phyloP scores from a whole-genome alignment of 2,888 invertebrate species.

The Portevinia maculata region DNA sequence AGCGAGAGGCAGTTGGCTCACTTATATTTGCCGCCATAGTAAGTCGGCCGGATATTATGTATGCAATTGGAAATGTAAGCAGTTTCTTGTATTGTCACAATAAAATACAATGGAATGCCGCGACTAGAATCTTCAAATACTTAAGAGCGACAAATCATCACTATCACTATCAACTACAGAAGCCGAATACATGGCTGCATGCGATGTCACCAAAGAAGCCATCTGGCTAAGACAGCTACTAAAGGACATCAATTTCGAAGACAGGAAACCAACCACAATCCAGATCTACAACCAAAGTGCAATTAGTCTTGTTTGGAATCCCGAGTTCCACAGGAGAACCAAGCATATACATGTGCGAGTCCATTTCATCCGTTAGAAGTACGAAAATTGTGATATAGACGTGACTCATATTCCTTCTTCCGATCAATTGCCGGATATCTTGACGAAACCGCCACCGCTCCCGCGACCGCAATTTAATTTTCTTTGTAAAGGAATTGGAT shows the following conservation, averaged over 20 bases:
- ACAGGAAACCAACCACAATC: conserved; percentile 75
- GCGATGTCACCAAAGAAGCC: too few relatives aligned
- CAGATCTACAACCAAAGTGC: conserved; percentile 71
- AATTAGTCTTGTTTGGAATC: conserved; percentile 57
- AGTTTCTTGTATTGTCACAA: conserved; percentile 6
- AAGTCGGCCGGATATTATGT: conserved; percentile 67
- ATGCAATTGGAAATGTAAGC: conserved; percentile 49
- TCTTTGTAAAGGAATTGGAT: background rate
- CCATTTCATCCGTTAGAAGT: conserved; percentile 46
- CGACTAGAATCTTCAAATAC: conserved; percentile 46
- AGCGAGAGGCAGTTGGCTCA: background rate
- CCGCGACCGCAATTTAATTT: background rate
- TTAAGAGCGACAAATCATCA: conserved; percentile 17
- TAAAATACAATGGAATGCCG: conserved; percentile 40
- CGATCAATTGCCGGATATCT: background rate
- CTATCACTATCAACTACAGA: conserved; percentile 77
- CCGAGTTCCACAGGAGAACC: too few relatives aligned
- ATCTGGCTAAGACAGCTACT: conserved; percentile 75
- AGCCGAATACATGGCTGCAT: too few relatives aligned
- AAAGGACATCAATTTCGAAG: conserved; percentile 5
- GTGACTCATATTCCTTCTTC: background rate
- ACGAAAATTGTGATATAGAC: background rate
- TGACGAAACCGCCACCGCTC: conserved; percentile 10
- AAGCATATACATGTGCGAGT: conserved; percentile 53
- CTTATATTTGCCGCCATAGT: too few relatives aligned